Base-by-base conservation (phyloP, 2,113 vertebrate species). In the Eubucco bourcierii region DNA sequence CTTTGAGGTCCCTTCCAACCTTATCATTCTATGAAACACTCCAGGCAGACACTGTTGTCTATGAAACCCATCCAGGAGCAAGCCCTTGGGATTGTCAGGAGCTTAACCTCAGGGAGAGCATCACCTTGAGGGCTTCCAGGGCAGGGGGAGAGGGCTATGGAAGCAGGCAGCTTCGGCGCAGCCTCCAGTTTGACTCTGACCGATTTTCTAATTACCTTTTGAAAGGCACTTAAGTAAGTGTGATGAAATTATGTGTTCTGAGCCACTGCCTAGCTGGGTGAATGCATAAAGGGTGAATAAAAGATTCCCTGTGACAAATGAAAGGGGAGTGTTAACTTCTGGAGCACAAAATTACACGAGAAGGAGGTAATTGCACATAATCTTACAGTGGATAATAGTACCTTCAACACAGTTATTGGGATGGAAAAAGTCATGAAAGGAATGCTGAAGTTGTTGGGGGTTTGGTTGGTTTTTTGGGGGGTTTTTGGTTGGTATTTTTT, bases 241-340 rank as follows among this genome's bases (percentile, higher is more conserved):
- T 34, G 80, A 80, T 76, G 79, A 94, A 88, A 52, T 66, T 53
- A 93, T 14, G 28, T 37, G 84, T 96, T 94, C 93, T 67, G 74
- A 89, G 87, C 73, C 59, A 44, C 9, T 65, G 50, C 60, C 19
- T 28, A 79, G 84, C 12, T 56, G 76, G 70, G 16, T 85, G 91
- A 91, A 75, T 91, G 92, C 34, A 72, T 44, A 58, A 72, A 88
- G 64, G 15, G 41, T 90, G 82, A 46, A 21, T 84, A 58, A 95
- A 95, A 90, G 87, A 52, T 85, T 88, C 72, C 67, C 73, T 27
- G 64, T 72, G 82, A 78, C 71, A 94, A 95, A 76, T 81, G n/a
- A 94, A 46, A 87, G 61, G 59, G 87, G 95, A 87, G 89, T 87
- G 84, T 82, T 79, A 75, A 44, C 89, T 91, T 64, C 87, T 63